phyloP scores from a whole-genome alignment of 2,888 invertebrate species.

The Caenorhabditis sp. region DNA sequence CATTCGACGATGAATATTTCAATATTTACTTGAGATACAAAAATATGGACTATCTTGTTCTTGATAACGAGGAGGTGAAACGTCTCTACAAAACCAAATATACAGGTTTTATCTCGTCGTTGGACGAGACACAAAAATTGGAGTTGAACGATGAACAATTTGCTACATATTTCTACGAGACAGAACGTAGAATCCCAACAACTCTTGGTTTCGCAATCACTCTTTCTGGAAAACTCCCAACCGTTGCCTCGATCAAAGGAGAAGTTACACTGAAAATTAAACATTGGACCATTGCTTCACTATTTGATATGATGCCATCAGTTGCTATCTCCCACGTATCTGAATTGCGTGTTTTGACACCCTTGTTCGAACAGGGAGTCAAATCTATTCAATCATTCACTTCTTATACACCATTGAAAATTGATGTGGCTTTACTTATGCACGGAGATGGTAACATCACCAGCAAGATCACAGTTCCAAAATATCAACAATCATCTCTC shows the following conservation, averaged over 20 bases:
- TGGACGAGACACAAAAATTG: slow-evolving; percentile 37
- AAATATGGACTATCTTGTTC: slow-evolving; percentile 61
- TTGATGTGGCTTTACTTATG: slow-evolving; percentile 29
- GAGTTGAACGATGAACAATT: slow-evolving; percentile 12
- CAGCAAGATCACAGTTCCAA: slow-evolving; percentile 36
- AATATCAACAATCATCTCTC: slow-evolving; percentile 45
- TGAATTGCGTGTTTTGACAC: slow-evolving; percentile 51
- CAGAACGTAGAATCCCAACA: slow-evolving; percentile 54
- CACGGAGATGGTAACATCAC: slow-evolving; percentile 15
- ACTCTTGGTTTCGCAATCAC: slow-evolving; percentile 59
- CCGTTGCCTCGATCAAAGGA: slow-evolving; percentile 44
- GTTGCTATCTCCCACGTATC: slow-evolving; percentile 48
- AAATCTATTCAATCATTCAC: slow-evolving; percentile 51
- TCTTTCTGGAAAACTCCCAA: slow-evolving; percentile 48
- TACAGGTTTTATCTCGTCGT: slow-evolving; percentile 36
- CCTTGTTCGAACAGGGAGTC: slow-evolving; percentile 58
- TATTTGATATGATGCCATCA: slow-evolving; percentile 44
- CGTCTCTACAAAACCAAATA: slow-evolving; percentile 44
- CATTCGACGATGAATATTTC: slow-evolving; percentile 37
- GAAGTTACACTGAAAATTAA: slow-evolving; percentile 22
- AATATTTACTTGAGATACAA: slow-evolving; percentile 53
- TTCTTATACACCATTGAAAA: slow-evolving; percentile 55
- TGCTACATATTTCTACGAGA: slow-evolving; percentile 15
- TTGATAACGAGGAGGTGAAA: no score
- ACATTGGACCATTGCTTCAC: slow-evolving; percentile 28